These are phyloP conservation scores for Astropecten irregularis DNA, from an alignment of 53 echinoderm and acorn worm species.

Conservation along the genomic window DNA sequence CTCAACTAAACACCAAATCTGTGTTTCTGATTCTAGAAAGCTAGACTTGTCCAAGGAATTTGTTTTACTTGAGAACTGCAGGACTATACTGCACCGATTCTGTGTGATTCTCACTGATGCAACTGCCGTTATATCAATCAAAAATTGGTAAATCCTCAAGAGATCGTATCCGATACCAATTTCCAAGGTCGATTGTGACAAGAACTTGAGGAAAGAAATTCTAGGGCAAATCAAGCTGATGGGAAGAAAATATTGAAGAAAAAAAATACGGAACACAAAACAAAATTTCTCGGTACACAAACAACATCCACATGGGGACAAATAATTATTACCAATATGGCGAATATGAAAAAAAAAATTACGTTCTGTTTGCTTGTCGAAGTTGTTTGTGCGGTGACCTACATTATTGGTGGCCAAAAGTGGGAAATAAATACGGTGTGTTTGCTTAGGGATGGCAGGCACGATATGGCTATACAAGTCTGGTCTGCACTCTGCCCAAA, in stretches of 20 bases:
- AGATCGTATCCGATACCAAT: slow-evolving; percentile 37
- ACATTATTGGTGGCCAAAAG: slow-evolving; percentile 19
- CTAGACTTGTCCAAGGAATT: no score
- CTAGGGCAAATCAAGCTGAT: no score
- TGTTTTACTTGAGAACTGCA: not conserved
- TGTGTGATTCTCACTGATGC: slow-evolving; percentile 2
- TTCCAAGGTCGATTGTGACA: slow-evolving; percentile 45
- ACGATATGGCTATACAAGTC: no score
- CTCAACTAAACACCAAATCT: no score
- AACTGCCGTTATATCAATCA: slow-evolving; percentile 24
- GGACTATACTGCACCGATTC: not conserved
- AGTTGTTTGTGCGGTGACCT: slow-evolving; percentile 24
- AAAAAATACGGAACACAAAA: not conserved
- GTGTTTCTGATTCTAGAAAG: no score
- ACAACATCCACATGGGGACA: no score
- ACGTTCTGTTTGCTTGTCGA: slow-evolving; percentile 30
- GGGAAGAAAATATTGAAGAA: not conserved
- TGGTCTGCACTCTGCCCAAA: no score
- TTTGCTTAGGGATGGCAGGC: slow-evolving; percentile 11
- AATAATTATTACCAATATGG: no score
- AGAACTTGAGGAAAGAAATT: no score
- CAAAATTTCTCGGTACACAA: no score
- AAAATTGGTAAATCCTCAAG: slow-evolving; percentile 1
- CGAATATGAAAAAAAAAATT: no score
- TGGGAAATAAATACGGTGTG: slow-evolving; percentile 28